These are phyloP conservation scores for Poecile montanus DNA, from an alignment of 2,797 vertebrate species.

Conservation along the genomic window DNA sequence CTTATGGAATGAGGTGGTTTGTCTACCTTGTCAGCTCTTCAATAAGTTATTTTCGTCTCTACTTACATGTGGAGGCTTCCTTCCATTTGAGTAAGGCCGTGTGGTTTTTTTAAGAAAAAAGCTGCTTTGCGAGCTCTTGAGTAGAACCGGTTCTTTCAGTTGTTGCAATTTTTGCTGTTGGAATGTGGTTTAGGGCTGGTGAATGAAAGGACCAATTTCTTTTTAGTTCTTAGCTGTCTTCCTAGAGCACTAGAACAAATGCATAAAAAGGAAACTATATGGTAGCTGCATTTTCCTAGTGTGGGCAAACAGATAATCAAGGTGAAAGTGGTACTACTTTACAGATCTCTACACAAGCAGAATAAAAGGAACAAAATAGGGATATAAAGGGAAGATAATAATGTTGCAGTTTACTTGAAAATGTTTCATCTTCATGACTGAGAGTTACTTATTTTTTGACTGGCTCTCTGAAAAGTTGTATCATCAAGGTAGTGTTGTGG, in stretches of 20 bases:
- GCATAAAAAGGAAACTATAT: neutral
- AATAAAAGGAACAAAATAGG: neutral
- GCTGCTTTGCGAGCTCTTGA: neutral
- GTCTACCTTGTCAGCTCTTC: neutral
- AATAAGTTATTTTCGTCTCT: neutral
- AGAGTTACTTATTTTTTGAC: neutral
- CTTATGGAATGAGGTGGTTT: neutral
- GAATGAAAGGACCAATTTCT: neutral
- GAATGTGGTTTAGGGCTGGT: neutral
- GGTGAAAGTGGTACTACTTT: neutral
- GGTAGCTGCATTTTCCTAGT: neutral
- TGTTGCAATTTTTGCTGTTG: neutral
- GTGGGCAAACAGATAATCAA: neutral
- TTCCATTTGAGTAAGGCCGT: neutral
- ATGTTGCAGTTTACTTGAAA: neutral
- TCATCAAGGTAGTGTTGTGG: neutral
- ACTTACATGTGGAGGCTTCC: neutral
- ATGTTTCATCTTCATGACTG: neutral
- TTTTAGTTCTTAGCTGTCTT: neutral
- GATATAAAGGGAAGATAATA: neutral
- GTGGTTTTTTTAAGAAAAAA: neutral
- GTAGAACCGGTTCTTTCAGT: slow-evolving; percentile 20
- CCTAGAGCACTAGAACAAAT: neutral
- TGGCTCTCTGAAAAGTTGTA: neutral
- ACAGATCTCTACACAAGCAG: neutral